These are phyloP conservation scores for Conchocele bisecta DNA, from an alignment of 2,888 invertebrate species.

Conservation along the genomic window DNA sequence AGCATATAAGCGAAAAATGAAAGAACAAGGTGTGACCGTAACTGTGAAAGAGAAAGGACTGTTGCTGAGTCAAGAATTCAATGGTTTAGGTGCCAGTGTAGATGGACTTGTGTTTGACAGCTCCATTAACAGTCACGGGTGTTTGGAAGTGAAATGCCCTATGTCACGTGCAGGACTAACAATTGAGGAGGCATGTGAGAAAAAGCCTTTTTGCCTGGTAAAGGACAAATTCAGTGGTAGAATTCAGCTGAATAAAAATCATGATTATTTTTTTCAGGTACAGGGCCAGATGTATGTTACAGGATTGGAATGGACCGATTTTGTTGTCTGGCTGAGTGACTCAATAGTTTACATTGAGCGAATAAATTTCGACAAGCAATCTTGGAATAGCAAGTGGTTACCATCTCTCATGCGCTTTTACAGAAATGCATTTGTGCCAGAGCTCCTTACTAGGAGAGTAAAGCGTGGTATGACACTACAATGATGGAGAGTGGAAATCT, in stretches of 20 bases:
- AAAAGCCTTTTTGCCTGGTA: slow-evolving; percentile 6
- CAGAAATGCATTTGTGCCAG: slow-evolving; percentile 13
- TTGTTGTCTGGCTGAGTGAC: slow-evolving; percentile 20
- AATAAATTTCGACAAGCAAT: neutral
- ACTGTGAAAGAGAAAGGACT: neutral
- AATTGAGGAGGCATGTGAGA: neutral
- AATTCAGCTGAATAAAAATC: slow-evolving; percentile 1
- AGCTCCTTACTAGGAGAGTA: neutral
- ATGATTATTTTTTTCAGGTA: slow-evolving; percentile 21
- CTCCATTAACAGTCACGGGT: neutral
- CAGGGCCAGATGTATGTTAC: slow-evolving; percentile 29
- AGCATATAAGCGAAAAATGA: neutral
- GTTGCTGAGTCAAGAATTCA: neutral
- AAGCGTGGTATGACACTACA: no score
- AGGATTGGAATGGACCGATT: slow-evolving; percentile 22
- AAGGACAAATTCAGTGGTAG: neutral
- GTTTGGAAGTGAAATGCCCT: slow-evolving; percentile 18
- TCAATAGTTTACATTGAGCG: neutral
- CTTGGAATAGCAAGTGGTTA: neutral
- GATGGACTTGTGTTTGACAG: slow-evolving; percentile 10
- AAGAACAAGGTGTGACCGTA: neutral
- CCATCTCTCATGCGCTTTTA: neutral
- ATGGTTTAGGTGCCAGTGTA: slow-evolving; percentile 8
- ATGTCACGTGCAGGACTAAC: neutral
- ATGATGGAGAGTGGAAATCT: no score